Base-by-base conservation (phyloP, 2,888 invertebrate genomes). In the Nymphalis c-album region DNA sequence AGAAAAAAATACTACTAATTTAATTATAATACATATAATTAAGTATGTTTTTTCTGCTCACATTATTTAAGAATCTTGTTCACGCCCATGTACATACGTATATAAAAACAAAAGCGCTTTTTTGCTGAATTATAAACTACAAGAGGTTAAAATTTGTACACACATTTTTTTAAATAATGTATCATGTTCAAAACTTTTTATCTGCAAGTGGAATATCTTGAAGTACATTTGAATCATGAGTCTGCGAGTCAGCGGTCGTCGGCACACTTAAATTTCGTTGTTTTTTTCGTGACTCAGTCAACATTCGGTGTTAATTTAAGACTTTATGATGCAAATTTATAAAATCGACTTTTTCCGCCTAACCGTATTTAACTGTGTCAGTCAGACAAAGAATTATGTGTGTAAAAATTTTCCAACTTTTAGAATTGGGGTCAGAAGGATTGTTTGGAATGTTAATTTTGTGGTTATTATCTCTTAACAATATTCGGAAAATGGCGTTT, bases 251-350 rank as follows among this genome's bases (percentile, higher is more conserved):
- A 46, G 63, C 59, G 68, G 77, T 75, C 79, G 71, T 76, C 75
- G 80, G 75, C 79, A 78, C 72, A 77, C 72, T 74, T 73, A 51
- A 64, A 67, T 73, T 72, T 69, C 22, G 46, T 59, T 67, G 65
- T 68, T 74, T 55, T 55, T 68, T 73, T 71, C 60, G 63, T 77
- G 75, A 77, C 64, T 79, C 76, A 75, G 58, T 50, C 53, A 45
- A 17, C 46, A 51, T 55, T 55, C 64, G 71, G 70, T 72, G 77
- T 71, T 78, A 79, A 80, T 77, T 74, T 60, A 68, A 67, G 70
- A 48, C 68, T 75, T 80, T 80, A 77, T 80, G 65, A 80, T 80
- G 78, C 74, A 78, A 80, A 80, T 78, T 73, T 74, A 70, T 69
- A 71, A 77, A 75, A 76, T 75, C 68, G 68, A 67, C 72, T 66